These are phyloP conservation scores for Helostoma temminkii DNA, from an alignment of 2,797 vertebrate genomes.

Conservation along the genomic window DNA sequence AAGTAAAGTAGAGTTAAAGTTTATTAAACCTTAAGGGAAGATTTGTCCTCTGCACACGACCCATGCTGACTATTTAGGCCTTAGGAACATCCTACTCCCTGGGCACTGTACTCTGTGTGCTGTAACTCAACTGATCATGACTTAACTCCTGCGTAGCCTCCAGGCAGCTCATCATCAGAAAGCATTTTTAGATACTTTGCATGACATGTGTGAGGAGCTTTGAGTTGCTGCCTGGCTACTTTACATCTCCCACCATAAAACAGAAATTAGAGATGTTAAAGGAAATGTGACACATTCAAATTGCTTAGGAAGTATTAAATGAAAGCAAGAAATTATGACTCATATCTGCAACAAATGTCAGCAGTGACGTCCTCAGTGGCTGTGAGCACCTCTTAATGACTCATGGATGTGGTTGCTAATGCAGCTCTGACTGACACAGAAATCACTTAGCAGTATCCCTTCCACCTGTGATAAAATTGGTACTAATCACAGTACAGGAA, in stretches of 20 bases:
- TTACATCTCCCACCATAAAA: slow-evolving; percentile 7
- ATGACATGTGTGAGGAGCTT: slow-evolving; percentile 34
- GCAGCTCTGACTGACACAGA: slow-evolving; percentile 60
- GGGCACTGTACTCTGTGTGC: background rate
- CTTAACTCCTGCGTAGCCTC: slow-evolving; percentile 52
- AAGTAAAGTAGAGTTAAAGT: slow-evolving; percentile 12
- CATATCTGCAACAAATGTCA: slow-evolving; percentile 78
- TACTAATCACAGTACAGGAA: slow-evolving; percentile 41
- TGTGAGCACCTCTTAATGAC: slow-evolving; percentile 66
- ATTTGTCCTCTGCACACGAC: slow-evolving; percentile 40
- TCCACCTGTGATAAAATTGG: slow-evolving; percentile 32
- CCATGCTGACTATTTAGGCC: slow-evolving; percentile 42
- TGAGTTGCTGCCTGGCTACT: slow-evolving; percentile 23
- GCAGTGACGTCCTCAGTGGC: slow-evolving; percentile 70
- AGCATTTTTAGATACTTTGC: slow-evolving; percentile 43
- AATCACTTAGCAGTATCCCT: slow-evolving; percentile 43
- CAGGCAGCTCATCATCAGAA: slow-evolving; percentile 44
- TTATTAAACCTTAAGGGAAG: slow-evolving; percentile 28
- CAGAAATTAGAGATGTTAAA: slow-evolving; percentile 12
- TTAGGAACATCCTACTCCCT: slow-evolving; percentile 31
- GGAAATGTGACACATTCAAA: slow-evolving; percentile 43
- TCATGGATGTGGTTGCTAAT: slow-evolving; percentile 59
- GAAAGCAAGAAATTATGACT: slow-evolving; percentile 69
- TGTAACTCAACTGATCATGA: slow-evolving; percentile 49
- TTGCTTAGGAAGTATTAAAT: slow-evolving; percentile 45